These are phyloP conservation scores for Nomada ferruginata DNA, from an alignment of 2,888 invertebrate species.

Conservation along the genomic window DNA sequence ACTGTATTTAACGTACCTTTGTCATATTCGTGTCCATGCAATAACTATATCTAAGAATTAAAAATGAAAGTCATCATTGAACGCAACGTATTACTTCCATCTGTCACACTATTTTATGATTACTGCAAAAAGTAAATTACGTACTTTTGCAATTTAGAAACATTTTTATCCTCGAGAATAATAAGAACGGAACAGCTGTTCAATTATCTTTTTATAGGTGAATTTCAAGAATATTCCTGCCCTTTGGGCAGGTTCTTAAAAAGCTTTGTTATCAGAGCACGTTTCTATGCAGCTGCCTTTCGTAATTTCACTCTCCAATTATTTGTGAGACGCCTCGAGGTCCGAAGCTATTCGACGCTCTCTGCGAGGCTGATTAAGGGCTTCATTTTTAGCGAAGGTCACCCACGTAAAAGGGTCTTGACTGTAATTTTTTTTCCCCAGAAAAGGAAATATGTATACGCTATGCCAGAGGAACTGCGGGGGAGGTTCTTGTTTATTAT, in stretches of 20 bases:
- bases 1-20: no score
- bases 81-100: no score
- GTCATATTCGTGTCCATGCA: no score
- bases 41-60: no score
- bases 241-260: slow-evolving; percentile 49
- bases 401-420: slow-evolving; percentile 28
- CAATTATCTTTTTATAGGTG: slow-evolving; percentile 45
- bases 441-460: not conserved
- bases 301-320: slow-evolving; percentile 64
- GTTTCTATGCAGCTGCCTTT: slow-evolving; percentile 36
- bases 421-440: slow-evolving; percentile 1
- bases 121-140: not conserved
- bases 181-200: slow-evolving; percentile 42
- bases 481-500: slow-evolving; percentile 47
- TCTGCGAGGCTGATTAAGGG: slow-evolving; percentile 62
- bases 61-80: no score
- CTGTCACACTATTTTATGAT: no score
- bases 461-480: not conserved
- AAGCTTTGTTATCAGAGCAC: slow-evolving; percentile 58
- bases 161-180: not conserved
- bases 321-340: slow-evolving; percentile 46
- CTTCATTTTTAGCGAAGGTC: slow-evolving; percentile 58
- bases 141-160: not conserved
- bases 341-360: slow-evolving; percentile 47
- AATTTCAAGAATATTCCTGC: slow-evolving; percentile 44